Evolutionary conservation across 2,797 vertebrate genomes (phyloP).

Genomic region (Gallirallus australis): DNA sequence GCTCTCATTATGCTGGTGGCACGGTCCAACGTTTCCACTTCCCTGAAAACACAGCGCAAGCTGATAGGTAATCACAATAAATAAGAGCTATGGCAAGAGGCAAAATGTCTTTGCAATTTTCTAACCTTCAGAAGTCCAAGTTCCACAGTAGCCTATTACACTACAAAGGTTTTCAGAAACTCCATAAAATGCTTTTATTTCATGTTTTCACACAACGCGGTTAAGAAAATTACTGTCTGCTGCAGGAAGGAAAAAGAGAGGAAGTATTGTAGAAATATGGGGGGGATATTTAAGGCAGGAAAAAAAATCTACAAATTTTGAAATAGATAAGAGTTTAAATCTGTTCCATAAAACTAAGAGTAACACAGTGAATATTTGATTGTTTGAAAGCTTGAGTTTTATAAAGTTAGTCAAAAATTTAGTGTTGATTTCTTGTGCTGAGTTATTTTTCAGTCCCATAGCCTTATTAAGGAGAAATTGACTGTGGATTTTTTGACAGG

Average conservation of each 20-base stretch:
- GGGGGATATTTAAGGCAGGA: neutral
- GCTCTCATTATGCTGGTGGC: neutral
- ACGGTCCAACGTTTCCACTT: accelerated
- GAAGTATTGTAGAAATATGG: neutral
- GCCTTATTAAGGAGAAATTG: neutral
- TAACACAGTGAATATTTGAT: neutral
- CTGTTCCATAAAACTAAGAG: neutral
- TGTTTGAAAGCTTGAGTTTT: neutral
- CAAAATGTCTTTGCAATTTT: neutral
- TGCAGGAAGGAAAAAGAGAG: neutral
- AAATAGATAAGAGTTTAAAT: neutral
- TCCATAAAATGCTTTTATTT: neutral
- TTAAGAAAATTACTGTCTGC: neutral
- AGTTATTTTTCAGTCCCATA: neutral
- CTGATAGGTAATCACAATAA: neutral
- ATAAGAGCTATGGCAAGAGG: neutral
- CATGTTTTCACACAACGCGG: neutral
- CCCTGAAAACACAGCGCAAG: neutral
- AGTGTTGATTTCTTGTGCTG: neutral
- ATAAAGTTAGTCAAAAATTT: neutral
- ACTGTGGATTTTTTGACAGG: neutral
- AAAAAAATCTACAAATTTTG: neutral
- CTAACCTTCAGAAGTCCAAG: neutral
- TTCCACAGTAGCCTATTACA: neutral
- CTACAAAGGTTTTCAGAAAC: neutral